Evolutionary conservation across 2,888 invertebrate species (phyloP), one percentile per base, ranked within the genome.

Genomic region (Drosophila borborema): DNA sequence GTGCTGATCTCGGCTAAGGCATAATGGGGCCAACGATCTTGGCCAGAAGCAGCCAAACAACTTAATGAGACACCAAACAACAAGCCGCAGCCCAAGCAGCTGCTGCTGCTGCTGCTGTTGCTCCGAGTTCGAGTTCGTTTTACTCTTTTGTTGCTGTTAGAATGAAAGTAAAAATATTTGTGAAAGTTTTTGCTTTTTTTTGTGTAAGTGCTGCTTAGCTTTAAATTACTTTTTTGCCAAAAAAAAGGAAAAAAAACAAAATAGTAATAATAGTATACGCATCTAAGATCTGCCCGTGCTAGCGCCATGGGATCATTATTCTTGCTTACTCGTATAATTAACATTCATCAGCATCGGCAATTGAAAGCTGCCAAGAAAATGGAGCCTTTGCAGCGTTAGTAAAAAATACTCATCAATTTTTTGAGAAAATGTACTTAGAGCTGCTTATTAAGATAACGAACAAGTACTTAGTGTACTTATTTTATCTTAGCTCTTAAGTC

Each of bases 1-100:
- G 55, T 31, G 59, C 51, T 64, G 66, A 54, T 45, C 64, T 65
- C 59, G 5, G 48, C 59, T 10, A 16, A 28, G 67, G 66, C 71
- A 72, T 75, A 89, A 89, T 80, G 82, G 72, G 90, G 86, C 82
- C 90, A 85, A 82, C 85, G 85, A 76, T 87, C 89, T 85, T 87
- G 74, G 77, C 74, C 72, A 80, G 74, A 82, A 74, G 85, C 85
- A 78, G 72, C 82, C 73, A 80, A 84, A 78, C 80, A 72, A 71
- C 77, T 89, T 86, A 86, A 86, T 86, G 90, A 86, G 88, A 71
- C 72, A 55, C 64, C 62, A 63, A 43, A 48, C 46, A 41, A 38
- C 55, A 20, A 23, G 23, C 61, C 53, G 18, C 55, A 48, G 51
- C 64, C 38, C 61, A 38, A 59, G 51, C 63, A 60, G 60, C 68